A percentile compares a stretch with the other conserved stretches of the same genome.
These are phyloP conservation scores for Nomada hirtipes DNA, from an alignment of 2,888 invertebrate species.

Conservation along the genomic window DNA sequence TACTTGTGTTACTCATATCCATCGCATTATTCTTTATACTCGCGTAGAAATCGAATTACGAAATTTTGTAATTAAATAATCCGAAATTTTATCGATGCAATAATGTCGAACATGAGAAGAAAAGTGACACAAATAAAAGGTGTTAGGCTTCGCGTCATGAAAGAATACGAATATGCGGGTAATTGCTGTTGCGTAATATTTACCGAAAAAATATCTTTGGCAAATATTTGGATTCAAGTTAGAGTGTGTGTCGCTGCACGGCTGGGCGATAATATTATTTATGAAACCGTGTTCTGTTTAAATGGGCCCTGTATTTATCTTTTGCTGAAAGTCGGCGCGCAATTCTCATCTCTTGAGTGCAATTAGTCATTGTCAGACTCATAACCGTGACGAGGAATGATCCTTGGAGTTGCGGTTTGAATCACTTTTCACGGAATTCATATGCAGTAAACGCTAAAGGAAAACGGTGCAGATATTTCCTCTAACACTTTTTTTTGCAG, in stretches of 20 bases:
- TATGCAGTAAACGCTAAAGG: background rate
- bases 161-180: background rate
- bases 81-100: no score
- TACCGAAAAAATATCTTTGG: constrained; percentile 2
- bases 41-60: background rate
- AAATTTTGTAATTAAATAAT: background rate
- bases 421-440: constrained; percentile 15
- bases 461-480: background rate
- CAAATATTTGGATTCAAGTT: constrained; percentile 28
- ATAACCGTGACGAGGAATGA: constrained; percentile 33
- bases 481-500: background rate
- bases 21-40: background rate
- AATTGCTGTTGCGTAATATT: constrained; percentile 19
- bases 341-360: constrained; percentile 19
- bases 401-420: constrained; percentile 15
- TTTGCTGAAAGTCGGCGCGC: constrained; percentile 8
- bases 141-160: background rate
- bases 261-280: constrained; percentile 20
- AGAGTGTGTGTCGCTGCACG: background rate
- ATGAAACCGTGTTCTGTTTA: constrained; percentile 7
- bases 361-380: constrained; percentile 45
- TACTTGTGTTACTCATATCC: background rate
- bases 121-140: no score
- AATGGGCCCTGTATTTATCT: constrained; percentile 35
- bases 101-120: background rate